A percentile compares a stretch with the other conserved stretches of the same genome.
Conservation (phyloP, 1,140 invertebrate genomes). For the Elysia chlorotica region DNA sequence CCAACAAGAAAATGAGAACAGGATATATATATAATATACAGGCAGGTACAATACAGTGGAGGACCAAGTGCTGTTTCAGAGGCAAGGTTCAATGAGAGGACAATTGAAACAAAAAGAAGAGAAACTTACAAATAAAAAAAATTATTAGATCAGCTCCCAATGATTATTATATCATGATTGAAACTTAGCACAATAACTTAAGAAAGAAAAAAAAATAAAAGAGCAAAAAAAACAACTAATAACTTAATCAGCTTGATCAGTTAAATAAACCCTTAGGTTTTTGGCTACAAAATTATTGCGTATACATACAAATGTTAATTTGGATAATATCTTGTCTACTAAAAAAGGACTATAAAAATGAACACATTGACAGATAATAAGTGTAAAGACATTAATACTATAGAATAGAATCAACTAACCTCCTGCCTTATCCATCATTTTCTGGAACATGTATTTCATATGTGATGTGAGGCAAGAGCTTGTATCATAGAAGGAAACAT, state of each 20-base stretch:
- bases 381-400: not conserved
- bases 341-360: not conserved
- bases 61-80: no score
- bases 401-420: conserved; percentile 4
- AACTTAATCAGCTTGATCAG: not conserved
- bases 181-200: no score
- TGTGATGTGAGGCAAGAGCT: not conserved
- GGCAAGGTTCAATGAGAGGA: no score
- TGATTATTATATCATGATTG: no score
- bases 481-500: not conserved
- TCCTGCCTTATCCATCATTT: conserved; percentile 2
- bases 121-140: no score
- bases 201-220: no score
- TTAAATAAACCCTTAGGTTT: not conserved
- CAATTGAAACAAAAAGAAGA: no score
- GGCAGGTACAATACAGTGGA: not conserved
- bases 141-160: no score
- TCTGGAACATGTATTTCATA: conserved; percentile 23
- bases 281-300: not conserved
- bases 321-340: not conserved
- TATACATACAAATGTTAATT: not conserved
- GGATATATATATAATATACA: no score
- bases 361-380: not conserved
- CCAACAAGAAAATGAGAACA: no score
- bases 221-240: not conserved